Conservation (phyloP, 2,888 invertebrate species). For the Lymantria monacha region DNA sequence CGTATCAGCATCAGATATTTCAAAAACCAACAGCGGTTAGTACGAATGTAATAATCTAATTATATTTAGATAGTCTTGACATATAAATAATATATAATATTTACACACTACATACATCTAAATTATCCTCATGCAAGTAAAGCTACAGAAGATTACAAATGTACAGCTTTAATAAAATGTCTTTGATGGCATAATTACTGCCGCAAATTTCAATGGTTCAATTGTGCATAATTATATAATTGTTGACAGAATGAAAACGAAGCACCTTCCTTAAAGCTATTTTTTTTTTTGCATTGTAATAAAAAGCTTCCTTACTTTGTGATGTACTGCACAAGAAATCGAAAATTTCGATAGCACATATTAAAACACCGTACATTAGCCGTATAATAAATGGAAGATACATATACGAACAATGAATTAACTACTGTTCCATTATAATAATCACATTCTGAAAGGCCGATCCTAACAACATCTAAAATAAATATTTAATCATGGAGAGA, state of each 20-base stretch:
- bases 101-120: conserved; percentile 3
- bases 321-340: conserved; percentile 15
- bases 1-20: too few relatives aligned
- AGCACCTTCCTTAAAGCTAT: conserved; percentile 38
- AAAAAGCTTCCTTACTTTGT: conserved; percentile 28
- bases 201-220: neutral
- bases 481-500: neutral
- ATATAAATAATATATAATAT: conserved; percentile 3
- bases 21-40: too few relatives aligned
- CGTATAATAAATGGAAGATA: conserved; percentile 6
- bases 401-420: conserved; percentile 4
- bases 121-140: neutral
- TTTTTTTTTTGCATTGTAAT: conserved; percentile 28
- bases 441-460: conserved; percentile 7
- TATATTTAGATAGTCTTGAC: neutral
- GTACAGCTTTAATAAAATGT: neutral
- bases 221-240: neutral
- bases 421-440: neutral
- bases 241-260: conserved; percentile 10
- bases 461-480: neutral
- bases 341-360: conserved; percentile 7
- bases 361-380: neutral
- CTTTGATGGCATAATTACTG: too few relatives aligned
- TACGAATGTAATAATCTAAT: too few relatives aligned
- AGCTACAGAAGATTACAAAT: neutral